phyloP scores from a whole-genome alignment of 2,113 vertebrate species.

The Eupsittula cactorum region DNA sequence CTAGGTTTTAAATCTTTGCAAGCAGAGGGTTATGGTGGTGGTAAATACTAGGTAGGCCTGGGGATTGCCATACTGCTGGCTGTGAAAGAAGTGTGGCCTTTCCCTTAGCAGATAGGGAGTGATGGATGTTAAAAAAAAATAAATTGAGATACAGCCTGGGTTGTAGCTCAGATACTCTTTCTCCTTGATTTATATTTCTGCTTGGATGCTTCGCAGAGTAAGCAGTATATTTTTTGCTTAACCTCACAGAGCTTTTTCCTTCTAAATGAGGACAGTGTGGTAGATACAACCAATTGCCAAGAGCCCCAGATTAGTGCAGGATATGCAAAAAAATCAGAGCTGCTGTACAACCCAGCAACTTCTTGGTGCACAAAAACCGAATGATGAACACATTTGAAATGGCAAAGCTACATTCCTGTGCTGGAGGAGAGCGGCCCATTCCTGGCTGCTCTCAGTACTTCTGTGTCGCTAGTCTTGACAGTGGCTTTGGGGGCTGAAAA shows the following conservation, averaged over 20 bases:
- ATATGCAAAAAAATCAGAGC: conserved; percentile 13
- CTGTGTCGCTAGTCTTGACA: rapidly evolving
- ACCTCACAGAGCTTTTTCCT: conserved; percentile 5
- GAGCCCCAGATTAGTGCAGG: conserved; percentile 7
- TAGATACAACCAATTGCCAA: not conserved
- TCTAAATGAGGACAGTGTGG: not conserved
- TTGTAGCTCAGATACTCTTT: conserved; percentile 19
- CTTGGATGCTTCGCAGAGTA: not conserved
- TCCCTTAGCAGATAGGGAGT: not conserved
- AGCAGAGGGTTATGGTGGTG: conserved; percentile 57
- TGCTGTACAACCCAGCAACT: not conserved
- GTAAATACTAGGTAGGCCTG: conserved; percentile 33
- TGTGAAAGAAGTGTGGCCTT: conserved; percentile 9
- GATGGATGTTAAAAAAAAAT: conserved; percentile 4
- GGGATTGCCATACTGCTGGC: not conserved
- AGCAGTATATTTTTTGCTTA: conserved; percentile 43
- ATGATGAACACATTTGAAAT: not conserved
- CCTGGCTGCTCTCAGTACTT: not conserved
- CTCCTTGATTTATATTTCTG: conserved; percentile 52
- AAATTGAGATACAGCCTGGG: conserved; percentile 20
- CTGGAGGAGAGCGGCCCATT: not conserved
- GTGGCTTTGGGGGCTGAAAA: not conserved
- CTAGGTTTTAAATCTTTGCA: conserved; percentile 58
- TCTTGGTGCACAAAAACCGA: not conserved
- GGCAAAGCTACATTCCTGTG: not conserved